Base-by-base conservation (phyloP, 1,140 invertebrate species). In the Augochlora pura region DNA sequence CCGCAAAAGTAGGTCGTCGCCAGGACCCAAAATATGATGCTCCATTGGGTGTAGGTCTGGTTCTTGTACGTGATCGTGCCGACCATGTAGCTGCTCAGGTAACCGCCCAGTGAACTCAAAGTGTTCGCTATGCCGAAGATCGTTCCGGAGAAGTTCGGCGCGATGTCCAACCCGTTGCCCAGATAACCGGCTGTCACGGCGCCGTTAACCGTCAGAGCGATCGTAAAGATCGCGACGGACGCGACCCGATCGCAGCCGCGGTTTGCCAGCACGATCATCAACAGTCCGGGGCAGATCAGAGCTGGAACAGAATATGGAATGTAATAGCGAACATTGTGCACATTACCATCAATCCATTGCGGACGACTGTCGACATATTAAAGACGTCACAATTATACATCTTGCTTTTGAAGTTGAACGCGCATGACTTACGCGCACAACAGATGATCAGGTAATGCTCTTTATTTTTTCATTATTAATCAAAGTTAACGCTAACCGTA, bases 91-190 rank as follows among this genome's bases (percentile, higher is more conserved):
- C 97, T 96, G 49, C 97, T 98, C 0, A 98, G 87, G 90, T 96
- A 98, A 27, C 98, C 98, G 25, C 97, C 97, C 63, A 98, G 93
- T 0, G 97, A 98, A 1, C 97, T 98, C 69, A 98, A 91, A 0
- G 97, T 98, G 89, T 98, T 98, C 9, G 97, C 97, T 88, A 98
- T 94, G 14, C 97, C 98, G 92, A 98, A 98, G 73, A 98, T 96
- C 2, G 96, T 97, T 88, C 97, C 97, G 68, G 97, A 97, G 91
- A 97, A 98, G 86, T 97, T 97, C 8, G 97, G 97, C 4, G 97
- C 97, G 86, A 98, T 98, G 87, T 98, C 97, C 59, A 98, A 93
- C 32, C 96, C 97, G 89, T 98, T 98, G 71, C 97, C 96, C 27
- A 98, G 94, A 91, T 97, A 98, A 7, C 97, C 97, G 49, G 96